Evolutionary conservation across 2,797 vertebrate species (phyloP).

Genomic region (Chanos chanos): DNA sequence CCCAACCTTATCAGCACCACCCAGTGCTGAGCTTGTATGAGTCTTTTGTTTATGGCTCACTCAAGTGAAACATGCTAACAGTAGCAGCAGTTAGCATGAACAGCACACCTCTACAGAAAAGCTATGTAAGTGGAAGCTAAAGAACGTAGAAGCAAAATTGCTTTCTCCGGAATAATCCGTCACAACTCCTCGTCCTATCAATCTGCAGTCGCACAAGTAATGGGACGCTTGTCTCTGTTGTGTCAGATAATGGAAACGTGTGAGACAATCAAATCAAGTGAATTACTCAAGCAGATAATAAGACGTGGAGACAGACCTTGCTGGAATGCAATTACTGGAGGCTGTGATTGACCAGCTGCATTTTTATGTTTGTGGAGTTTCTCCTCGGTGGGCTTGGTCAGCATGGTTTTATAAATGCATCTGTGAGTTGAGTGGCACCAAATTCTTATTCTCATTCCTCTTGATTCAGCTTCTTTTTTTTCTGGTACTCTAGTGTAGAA

Average conservation of each 20-base stretch:
- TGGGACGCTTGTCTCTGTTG: neutral
- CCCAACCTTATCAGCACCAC: constrained; percentile 54
- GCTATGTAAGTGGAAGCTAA: neutral
- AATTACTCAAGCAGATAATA: constrained; percentile 28
- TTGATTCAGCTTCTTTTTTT: no score
- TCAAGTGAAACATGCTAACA: neutral
- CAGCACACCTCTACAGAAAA: neutral
- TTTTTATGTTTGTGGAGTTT: constrained; percentile 27
- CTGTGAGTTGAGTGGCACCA: no score
- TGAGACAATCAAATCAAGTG: constrained; percentile 22
- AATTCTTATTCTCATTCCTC: no score
- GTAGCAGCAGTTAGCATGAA: neutral
- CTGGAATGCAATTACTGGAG: constrained; percentile 42
- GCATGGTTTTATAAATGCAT: neutral
- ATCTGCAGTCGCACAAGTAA: neutral
- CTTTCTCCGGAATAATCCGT: neutral
- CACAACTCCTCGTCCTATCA: neutral
- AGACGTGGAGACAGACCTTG: constrained; percentile 33
- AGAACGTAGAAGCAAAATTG: constrained; percentile 11
- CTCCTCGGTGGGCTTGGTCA: neutral
- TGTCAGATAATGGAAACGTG: constrained; percentile 32
- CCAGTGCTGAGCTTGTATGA: constrained; percentile 51
- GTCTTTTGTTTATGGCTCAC: constrained; percentile 54
- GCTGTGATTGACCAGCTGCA: constrained; percentile 27
- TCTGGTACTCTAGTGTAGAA: no score